phyloP scores from a whole-genome alignment of 1,140 invertebrate species.

The Nasonia giraulti region DNA sequence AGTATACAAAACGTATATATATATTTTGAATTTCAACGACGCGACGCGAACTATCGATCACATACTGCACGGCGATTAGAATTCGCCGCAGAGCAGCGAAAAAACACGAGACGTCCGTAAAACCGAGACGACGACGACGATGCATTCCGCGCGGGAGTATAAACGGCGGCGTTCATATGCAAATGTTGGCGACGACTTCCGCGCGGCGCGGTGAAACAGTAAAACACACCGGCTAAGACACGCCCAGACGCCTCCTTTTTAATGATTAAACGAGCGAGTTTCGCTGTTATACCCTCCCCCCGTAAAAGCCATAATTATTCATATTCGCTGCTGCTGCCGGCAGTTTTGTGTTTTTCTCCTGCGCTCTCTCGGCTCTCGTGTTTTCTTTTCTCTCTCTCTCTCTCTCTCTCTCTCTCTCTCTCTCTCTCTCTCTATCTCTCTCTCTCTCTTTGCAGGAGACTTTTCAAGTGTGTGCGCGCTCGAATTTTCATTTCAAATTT shows the following conservation, averaged over 20 bases:
- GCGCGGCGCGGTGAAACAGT: neutral
- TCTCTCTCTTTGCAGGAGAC: neutral
- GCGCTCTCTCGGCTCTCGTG: neutral
- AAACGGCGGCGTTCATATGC: neutral
- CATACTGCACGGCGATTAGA: neutral
- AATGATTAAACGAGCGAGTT: slow-evolving; percentile 7
- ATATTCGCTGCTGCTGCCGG: neutral
- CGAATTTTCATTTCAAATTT: slow-evolving; percentile 46
- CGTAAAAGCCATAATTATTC: slow-evolving; percentile 25
- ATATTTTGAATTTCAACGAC: too few relatives aligned
- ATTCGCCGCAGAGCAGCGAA: neutral
- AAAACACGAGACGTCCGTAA: neutral
- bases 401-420: neutral
- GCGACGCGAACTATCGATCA: too few relatives aligned
- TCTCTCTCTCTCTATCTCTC: neutral
- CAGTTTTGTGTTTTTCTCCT: neutral
- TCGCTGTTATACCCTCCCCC: neutral
- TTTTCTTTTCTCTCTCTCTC: slow-evolving; percentile 2
- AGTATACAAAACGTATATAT: too few relatives aligned
- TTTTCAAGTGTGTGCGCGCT: slow-evolving; percentile 34
- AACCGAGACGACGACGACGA: neutral
- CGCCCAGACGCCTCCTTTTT: neutral
- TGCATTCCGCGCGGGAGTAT: neutral
- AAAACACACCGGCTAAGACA: neutral
- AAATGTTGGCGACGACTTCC: neutral